Base-by-base conservation (phyloP, 2,888 invertebrate species). In the Oxystoma pomonae region DNA sequence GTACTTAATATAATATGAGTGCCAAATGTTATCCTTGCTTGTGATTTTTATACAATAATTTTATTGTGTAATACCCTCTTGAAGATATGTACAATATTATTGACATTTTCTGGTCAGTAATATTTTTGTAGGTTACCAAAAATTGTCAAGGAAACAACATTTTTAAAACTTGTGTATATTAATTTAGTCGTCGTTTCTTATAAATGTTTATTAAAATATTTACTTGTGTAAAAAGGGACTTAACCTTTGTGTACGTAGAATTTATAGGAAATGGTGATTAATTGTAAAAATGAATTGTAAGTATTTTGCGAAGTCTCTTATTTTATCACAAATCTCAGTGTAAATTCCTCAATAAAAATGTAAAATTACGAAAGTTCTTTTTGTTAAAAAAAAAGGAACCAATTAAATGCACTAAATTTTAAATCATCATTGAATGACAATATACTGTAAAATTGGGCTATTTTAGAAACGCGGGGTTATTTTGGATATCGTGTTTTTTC, bases 1-100 rank as follows among this genome's bases (percentile, higher is more conserved):
- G 56, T 57, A 59, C 64, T 67, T 66, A 17, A 64, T 60, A 63
- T 7, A 35, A 60, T 58, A 19, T 53, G 21, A 60, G 67, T 65
- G 65, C 62, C 63, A 65, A 63, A 64, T 62, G 59, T 60, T 50
- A 12, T 50, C 9, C 50, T 50, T 50, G n/a, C 50, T 50, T 12
- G 9, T n/a, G 50, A 50, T 50, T 50, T 50, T 50, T 50, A 50
- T 50, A 50, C 50, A n/a, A n/a, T n/a, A n/a, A n/a, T n/a, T n/a
- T n/a, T 35, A 35, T 35, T 35, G 35, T 35, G 12, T 12, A 35
- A 35, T 35, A 35, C n/a, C n/a, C n/a, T n/a, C 50, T n/a, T 12
- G n/a, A 50, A 50, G n/a, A 50, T 9, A 12, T 50, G 50, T 53
- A 53, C 7, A 5, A 53, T 53, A 53, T 53, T 53, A 53, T 53